Evolutionary conservation across 35 echinoderm and acorn worm genomes (phyloP).

Genomic region (Lytechinus variegatus): DNA sequence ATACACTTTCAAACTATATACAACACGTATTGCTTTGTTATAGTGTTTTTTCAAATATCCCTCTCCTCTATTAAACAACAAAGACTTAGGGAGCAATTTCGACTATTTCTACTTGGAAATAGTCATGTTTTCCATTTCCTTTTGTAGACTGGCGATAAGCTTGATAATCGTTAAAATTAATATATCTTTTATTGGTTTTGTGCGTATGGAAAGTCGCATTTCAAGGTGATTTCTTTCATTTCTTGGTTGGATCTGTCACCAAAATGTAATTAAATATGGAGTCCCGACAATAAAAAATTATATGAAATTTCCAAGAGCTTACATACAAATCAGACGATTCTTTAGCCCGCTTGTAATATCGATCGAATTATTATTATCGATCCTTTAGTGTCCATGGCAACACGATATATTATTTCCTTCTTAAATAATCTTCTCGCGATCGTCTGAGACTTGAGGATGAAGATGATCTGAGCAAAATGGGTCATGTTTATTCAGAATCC

Average conservation of each 20-base stretch:
- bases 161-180: neutral
- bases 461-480: neutral
- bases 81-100: too few relatives aligned
- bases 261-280: neutral
- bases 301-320: neutral
- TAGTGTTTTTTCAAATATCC: too few relatives aligned
- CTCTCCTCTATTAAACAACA: too few relatives aligned
- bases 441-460: neutral
- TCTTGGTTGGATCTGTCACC: neutral
- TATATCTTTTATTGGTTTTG: neutral
- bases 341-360: neutral
- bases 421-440: neutral
- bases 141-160: too few relatives aligned
- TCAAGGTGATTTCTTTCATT: neutral
- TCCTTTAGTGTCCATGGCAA: neutral
- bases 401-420: neutral
- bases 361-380: neutral
- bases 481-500: neutral
- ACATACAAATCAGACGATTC: neutral
- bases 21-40: too few relatives aligned
- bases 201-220: neutral
- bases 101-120: too few relatives aligned
- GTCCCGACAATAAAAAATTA: neutral
- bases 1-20: too few relatives aligned
- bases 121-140: too few relatives aligned